Conservation (phyloP, 2,113 vertebrate genomes). For the Hepsetus odoe region DNA sequence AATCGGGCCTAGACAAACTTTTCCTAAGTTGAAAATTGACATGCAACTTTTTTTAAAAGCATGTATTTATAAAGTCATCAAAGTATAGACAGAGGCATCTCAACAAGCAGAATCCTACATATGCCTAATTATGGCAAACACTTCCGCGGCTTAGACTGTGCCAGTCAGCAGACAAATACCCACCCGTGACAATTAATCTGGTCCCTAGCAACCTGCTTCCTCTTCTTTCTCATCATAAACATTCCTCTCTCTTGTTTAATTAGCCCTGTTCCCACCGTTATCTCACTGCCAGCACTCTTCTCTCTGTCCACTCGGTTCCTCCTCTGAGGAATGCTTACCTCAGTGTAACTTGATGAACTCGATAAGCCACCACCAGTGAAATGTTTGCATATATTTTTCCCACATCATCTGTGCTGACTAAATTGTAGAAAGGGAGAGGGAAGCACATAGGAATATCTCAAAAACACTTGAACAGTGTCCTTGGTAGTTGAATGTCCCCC, state of each 20-base stretch:
- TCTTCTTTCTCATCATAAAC: slow-evolving; percentile 19
- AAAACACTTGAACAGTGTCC: neutral
- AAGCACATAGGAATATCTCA: neutral
- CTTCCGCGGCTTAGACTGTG: neutral
- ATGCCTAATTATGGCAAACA: slow-evolving; percentile 41
- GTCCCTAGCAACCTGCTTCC: slow-evolving; percentile 5
- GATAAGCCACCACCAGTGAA: slow-evolving; percentile 22
- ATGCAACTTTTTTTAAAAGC: neutral
- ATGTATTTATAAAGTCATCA: neutral
- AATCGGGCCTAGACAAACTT: too few species aligned
- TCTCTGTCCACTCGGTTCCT: slow-evolving; percentile 4
- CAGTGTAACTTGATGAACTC: neutral
- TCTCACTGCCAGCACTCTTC: slow-evolving; percentile 25
- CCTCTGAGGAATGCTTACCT: slow-evolving; percentile 5
- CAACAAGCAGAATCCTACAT: neutral
- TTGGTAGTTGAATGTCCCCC: neutral
- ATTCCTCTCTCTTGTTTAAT: slow-evolving; percentile 44
- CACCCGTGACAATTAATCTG: slow-evolving; percentile 24
- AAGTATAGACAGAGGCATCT: neutral
- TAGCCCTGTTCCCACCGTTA: slow-evolving; percentile 31
- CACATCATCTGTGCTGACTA: neutral
- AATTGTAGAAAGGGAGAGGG: neutral
- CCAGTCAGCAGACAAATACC: slow-evolving; percentile 6
- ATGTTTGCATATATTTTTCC: neutral
- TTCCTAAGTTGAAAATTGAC: neutral